A percentile compares a stretch with the other conserved stretches of the same genome.
These are phyloP conservation scores for Phoebastria nigripes DNA, from an alignment of 2,797 vertebrate species.

Conservation along the genomic window DNA sequence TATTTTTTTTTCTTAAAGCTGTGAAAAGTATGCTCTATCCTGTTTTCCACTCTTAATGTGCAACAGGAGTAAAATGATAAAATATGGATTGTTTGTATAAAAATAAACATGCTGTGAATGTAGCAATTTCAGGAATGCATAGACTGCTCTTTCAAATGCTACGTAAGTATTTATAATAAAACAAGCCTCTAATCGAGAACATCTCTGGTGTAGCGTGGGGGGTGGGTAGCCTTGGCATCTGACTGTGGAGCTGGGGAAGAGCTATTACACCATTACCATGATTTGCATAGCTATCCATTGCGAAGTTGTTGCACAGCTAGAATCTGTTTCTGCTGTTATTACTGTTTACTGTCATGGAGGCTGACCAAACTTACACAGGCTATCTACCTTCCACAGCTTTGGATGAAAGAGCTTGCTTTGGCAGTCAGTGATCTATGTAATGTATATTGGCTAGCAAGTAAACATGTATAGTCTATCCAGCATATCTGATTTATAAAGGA, in stretches of 20 bases:
- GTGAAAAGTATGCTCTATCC: background rate
- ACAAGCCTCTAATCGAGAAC: background rate
- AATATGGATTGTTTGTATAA: background rate
- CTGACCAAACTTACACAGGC: background rate
- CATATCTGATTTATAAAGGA: background rate
- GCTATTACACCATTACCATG: fast-evolving
- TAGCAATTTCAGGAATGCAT: background rate
- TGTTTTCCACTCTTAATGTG: background rate
- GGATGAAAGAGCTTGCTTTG: background rate
- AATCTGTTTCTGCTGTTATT: background rate
- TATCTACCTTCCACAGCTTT: background rate
- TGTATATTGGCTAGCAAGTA: background rate
- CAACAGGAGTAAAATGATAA: background rate
- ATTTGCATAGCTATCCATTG: background rate
- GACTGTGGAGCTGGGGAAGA: background rate
- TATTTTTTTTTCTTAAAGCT: background rate
- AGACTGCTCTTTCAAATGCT: background rate
- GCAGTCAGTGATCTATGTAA: background rate
- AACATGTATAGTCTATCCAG: background rate
- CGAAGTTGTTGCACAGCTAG: background rate
- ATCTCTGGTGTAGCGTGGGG: background rate
- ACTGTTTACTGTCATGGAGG: background rate
- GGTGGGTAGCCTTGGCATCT: background rate
- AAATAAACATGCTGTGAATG: background rate
- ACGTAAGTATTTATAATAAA: background rate